Conservation (phyloP, 2,888 invertebrate species). For the Melieria crassipennis region DNA sequence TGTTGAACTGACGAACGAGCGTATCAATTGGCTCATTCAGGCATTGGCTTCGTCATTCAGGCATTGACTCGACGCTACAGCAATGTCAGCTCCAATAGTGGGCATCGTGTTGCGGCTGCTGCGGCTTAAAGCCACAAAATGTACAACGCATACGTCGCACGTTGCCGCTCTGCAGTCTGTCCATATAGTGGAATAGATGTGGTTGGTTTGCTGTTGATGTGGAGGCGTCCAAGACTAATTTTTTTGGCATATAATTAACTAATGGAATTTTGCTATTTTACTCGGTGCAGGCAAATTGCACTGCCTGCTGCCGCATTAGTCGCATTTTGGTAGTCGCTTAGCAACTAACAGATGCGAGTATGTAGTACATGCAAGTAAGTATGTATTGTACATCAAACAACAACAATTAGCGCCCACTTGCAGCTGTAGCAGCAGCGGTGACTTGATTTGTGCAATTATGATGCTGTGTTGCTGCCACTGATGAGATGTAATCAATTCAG, state of each 20-base stretch:
- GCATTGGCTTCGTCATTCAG: too few species aligned
- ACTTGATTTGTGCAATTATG: not conserved
- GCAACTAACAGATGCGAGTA: too few species aligned
- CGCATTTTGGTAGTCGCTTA: not conserved
- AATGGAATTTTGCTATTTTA: slow-evolving; percentile 18
- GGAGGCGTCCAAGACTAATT: not conserved
- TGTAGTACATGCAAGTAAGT: too few species aligned
- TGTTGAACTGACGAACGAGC: too few species aligned
- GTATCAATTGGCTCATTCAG: too few species aligned
- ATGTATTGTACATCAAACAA: too few species aligned
- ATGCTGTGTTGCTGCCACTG: too few species aligned
- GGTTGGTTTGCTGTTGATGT: not conserved
- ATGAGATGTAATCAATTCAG: slow-evolving; percentile 23
- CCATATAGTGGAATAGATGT: not conserved
- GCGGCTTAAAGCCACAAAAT: too few species aligned
- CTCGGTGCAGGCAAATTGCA: not conserved
- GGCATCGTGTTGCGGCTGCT: too few species aligned
- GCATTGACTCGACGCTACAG: too few species aligned
- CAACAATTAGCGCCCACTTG: not conserved
- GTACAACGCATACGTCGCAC: not conserved
- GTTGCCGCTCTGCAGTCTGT: slow-evolving; percentile 9
- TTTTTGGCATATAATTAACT: slow-evolving; percentile 20
- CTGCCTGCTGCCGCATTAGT: not conserved
- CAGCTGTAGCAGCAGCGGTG: not conserved
- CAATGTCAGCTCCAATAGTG: too few species aligned